Evolutionary conservation across 2,888 invertebrate genomes (phyloP).

Genomic region (Punctoribates punctum): DNA sequence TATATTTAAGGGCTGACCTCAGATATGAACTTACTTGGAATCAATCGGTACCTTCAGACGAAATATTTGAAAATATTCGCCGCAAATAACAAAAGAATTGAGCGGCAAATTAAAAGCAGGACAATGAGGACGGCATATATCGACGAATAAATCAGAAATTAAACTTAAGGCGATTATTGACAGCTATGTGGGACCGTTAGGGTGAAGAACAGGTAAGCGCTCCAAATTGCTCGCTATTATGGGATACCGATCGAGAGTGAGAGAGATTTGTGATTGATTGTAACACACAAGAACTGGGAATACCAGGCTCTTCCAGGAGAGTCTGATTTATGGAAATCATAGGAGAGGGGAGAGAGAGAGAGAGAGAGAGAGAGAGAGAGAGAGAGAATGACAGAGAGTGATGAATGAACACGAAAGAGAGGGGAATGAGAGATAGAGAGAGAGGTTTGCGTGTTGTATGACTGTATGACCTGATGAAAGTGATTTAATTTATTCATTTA

Average conservation of each 20-base stretch:
- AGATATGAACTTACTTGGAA: background rate
- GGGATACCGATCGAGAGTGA: background rate
- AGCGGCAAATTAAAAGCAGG: slow-evolving; percentile 1
- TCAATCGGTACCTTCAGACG: slow-evolving; percentile 19
- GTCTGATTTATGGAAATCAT: slow-evolving; percentile 9
- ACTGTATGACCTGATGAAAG: slow-evolving; percentile 14
- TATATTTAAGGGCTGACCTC: background rate
- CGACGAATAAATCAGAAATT: background rate
- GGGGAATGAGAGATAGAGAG: background rate
- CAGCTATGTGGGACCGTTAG: slow-evolving; percentile 1
- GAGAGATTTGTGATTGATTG: background rate
- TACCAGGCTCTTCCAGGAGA: background rate
- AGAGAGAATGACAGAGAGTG: slow-evolving; percentile 9
- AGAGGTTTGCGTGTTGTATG: slow-evolving; percentile 25
- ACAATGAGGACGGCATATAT: background rate
- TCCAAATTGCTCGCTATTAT: background rate
- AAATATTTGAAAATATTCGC: slow-evolving; percentile 11
- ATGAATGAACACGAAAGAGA: no score
- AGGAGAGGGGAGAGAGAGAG: slow-evolving; percentile 1
- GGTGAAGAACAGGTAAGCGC: slow-evolving; percentile 1
- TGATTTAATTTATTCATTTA: slow-evolving; percentile 33
- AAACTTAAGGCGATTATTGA: slow-evolving; percentile 22
- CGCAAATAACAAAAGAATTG: background rate
- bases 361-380: background rate
- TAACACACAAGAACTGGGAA: background rate